Percentiles rank a stretch among this genome's conserved stretches.
phyloP scores from a whole-genome alignment of 2,113 vertebrate species.

The Paraplagusia blochii region DNA sequence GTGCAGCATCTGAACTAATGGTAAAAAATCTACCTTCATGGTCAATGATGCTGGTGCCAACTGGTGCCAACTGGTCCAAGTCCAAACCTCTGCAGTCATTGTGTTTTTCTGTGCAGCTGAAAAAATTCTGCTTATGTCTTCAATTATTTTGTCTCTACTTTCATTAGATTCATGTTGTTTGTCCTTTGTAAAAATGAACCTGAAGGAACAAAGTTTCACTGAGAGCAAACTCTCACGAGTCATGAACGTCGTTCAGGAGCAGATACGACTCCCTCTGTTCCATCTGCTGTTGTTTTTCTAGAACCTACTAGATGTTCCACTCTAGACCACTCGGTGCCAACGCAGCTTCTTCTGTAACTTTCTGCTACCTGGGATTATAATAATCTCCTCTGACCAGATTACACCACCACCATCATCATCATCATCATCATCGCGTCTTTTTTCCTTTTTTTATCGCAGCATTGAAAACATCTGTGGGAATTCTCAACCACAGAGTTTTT shows the following conservation, averaged over 20 bases:
- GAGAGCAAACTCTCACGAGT: constrained; percentile 11
- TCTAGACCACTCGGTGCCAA: background rate
- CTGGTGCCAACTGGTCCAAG: too few relatives aligned
- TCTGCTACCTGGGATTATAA: too few relatives aligned
- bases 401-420: background rate
- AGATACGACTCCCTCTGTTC: constrained; percentile 13
- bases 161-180: too few relatives aligned
- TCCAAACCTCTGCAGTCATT: too few relatives aligned
- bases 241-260: constrained; percentile 20
- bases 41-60: too few relatives aligned
- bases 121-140: too few relatives aligned
- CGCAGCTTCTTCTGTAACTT: too few relatives aligned
- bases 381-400: constrained; percentile 13
- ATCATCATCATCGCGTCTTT: background rate
- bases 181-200: too few relatives aligned
- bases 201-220: too few relatives aligned
- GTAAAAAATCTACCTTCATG: too few relatives aligned
- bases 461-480: constrained; percentile 23
- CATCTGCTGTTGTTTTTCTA: constrained; percentile 7
- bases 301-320: constrained; percentile 4
- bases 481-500: constrained; percentile 34
- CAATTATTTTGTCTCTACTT: too few relatives aligned
- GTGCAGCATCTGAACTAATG: too few relatives aligned
- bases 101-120: background rate
- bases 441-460: constrained; percentile 24